Conservation (phyloP, 2,113 vertebrate species). For the Nibea coibor region DNA sequence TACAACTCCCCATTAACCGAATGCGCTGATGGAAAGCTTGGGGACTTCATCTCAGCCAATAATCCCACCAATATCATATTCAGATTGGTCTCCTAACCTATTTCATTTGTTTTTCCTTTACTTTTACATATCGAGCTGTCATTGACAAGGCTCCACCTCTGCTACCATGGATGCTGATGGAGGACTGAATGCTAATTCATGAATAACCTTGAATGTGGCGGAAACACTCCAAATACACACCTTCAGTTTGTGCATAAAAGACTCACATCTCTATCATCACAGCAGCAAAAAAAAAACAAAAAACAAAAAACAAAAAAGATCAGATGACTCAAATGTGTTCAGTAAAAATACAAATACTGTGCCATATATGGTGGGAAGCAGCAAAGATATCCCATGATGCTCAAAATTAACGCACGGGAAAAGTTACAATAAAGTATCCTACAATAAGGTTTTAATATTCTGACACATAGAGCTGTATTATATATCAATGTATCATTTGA, state of each 20-base stretch:
- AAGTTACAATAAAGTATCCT: too few species aligned
- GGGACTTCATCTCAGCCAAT: neutral
- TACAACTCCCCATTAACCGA: neutral
- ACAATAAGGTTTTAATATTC: neutral
- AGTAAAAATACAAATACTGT: neutral
- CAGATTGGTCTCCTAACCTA: neutral
- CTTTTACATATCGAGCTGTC: neutral
- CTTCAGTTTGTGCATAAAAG: neutral
- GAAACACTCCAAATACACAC: neutral
- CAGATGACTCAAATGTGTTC: neutral
- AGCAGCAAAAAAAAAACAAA: neutral
- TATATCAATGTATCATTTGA: neutral
- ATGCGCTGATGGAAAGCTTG: neutral
- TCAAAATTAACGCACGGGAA: too few species aligned
- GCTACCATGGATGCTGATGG: neutral
- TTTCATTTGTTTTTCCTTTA: neutral
- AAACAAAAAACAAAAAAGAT: neutral
- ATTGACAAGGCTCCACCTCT: neutral
- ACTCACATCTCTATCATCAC: neutral
- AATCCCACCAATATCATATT: neutral
- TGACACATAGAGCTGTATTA: neutral
- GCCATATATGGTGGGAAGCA: neutral
- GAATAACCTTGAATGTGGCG: neutral
- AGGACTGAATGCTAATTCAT: neutral
- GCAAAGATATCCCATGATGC: neutral